These are phyloP conservation scores for Diplodus sargus DNA, from an alignment of 2,797 vertebrate species.

Conservation along the genomic window DNA sequence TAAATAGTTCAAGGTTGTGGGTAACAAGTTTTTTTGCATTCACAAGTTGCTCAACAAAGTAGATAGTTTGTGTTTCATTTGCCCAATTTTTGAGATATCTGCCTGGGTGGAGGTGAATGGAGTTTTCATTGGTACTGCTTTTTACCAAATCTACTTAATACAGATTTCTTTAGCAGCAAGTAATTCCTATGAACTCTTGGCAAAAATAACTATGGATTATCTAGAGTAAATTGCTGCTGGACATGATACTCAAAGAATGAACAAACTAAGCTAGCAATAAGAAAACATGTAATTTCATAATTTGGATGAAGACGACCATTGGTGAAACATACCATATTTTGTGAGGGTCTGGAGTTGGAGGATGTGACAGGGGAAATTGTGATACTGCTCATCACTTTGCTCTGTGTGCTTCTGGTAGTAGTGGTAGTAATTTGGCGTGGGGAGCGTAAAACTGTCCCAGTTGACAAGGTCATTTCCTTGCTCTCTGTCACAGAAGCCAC, in stretches of 20 bases:
- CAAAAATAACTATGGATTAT: neutral
- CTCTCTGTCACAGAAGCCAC: conserved; percentile 83
- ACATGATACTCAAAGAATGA: neutral
- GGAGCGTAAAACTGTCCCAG: conserved; percentile 93
- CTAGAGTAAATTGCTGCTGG: neutral
- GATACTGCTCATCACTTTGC: conserved; percentile 96
- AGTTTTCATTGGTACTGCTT: neutral
- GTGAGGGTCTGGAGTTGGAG: conserved; percentile 88
- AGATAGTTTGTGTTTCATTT: neutral
- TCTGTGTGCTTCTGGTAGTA: conserved; percentile 83
- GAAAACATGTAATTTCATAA: neutral
- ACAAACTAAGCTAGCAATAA: neutral
- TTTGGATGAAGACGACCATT: neutral
- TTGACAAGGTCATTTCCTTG: conserved; percentile 89
- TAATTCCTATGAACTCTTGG: neutral
- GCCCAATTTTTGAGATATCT: neutral
- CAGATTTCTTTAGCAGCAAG: neutral
- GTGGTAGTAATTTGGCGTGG: conserved; percentile 88
- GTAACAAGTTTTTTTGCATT: too few relatives aligned
- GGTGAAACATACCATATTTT: conserved; percentile 87
- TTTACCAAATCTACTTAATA: neutral
- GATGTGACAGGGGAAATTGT: conserved; percentile 92
- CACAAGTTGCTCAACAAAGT: neutral
- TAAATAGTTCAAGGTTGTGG: neutral
- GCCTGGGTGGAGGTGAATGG: neutral